Percentiles rank a stretch among this genome's conserved stretches.
Evolutionary conservation across 2,113 vertebrate species (phyloP).

Genomic region (Zeus faber): DNA sequence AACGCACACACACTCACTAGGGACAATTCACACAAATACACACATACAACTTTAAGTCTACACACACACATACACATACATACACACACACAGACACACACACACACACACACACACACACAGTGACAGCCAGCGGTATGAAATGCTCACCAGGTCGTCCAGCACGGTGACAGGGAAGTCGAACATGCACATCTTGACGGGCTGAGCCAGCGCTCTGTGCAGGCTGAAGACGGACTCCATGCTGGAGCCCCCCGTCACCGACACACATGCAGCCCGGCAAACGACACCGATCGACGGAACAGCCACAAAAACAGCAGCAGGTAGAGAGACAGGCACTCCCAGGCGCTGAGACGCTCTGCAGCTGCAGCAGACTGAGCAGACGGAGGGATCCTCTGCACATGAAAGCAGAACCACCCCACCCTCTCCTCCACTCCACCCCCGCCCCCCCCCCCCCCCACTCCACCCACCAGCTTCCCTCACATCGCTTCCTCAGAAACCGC

Average conservation of each 20-base stretch:
- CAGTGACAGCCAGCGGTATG: neutral
- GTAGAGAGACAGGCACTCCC: too few species aligned
- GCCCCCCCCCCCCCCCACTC: conserved; percentile 15
- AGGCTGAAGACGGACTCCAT: conserved; percentile 79
- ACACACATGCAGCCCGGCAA: too few species aligned
- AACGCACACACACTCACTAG: conserved; percentile 2
- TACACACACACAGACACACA: conserved; percentile 16
- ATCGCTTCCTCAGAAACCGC: too few species aligned
- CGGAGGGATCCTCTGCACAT: neutral
- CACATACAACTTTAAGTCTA: too few species aligned
- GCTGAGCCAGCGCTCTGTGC: conserved; percentile 85
- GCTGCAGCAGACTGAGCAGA: too few species aligned
- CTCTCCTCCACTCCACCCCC: conserved; percentile 16
- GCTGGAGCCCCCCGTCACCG: too few species aligned
- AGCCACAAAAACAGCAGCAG: too few species aligned
- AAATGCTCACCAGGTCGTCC: conserved; percentile 83
- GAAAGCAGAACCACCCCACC: conserved; percentile 19
- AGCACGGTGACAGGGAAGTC: conserved; percentile 81
- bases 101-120: conserved; percentile 13
- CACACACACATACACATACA: conserved; percentile 1
- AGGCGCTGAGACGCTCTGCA: too few species aligned
- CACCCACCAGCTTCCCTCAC: conserved; percentile 18
- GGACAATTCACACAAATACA: neutral
- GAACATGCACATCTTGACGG: conserved; percentile 84
- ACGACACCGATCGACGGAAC: too few species aligned